Percentiles rank a stretch among this genome's conserved stretches.
phyloP scores from a whole-genome alignment of 1,140 invertebrate species.

The Trichonephila clavipes region DNA sequence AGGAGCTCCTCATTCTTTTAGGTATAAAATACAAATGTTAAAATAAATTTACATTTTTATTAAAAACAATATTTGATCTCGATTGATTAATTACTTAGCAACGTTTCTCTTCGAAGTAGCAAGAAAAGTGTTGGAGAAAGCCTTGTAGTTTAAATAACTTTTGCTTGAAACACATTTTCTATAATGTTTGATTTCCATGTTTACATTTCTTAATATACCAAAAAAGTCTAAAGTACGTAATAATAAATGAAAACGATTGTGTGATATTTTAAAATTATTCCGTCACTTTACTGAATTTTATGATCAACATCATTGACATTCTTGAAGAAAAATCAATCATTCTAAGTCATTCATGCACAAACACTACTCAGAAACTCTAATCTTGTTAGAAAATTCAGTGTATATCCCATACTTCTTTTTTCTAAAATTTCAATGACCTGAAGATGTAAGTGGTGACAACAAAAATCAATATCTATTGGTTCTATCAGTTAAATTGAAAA shows the following conservation, averaged over 20 bases:
- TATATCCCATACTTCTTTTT: not conserved
- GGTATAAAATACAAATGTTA: too few relatives aligned
- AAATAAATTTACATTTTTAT: too few relatives aligned
- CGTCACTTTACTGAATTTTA: not conserved
- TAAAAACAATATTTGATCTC: too few relatives aligned
- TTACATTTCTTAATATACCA: too few relatives aligned
- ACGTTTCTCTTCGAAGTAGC: too few relatives aligned
- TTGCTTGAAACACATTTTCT: not conserved
- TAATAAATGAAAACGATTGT: not conserved
- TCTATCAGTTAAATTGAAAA: not conserved
- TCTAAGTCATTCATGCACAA: not conserved
- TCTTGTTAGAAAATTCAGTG: not conserved
- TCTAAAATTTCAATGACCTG: not conserved
- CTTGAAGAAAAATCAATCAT: slow-evolving; percentile 14
- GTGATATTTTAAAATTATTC: not conserved
- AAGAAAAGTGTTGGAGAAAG: too few relatives aligned
- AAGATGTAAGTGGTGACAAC: not conserved
- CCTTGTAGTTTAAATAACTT: not conserved
- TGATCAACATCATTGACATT: not conserved
- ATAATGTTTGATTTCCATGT: too few relatives aligned
- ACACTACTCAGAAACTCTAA: slow-evolving; percentile 1
- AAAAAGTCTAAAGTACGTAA: not conserved
- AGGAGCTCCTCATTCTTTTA: too few relatives aligned
- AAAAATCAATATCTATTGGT: not conserved
- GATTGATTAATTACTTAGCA: too few relatives aligned